phyloP scores from a whole-genome alignment of 2,113 vertebrate genomes.

The cat (Felis catus) region DNA sequence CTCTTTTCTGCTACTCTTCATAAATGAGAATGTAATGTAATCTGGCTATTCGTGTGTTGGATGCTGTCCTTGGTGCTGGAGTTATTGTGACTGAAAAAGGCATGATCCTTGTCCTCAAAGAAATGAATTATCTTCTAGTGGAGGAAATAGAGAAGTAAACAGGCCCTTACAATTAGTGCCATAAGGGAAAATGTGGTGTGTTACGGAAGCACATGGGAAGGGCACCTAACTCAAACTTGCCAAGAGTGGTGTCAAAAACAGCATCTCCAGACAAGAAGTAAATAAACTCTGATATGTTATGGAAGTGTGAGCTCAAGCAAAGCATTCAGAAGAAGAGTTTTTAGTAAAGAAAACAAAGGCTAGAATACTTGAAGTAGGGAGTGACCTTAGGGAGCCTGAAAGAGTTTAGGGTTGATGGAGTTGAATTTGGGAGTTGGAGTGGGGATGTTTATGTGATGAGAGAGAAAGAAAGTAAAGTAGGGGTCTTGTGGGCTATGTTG shows the following conservation, averaged over 20 bases:
- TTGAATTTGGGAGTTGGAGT: neutral
- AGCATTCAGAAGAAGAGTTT: neutral
- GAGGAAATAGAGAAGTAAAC: neutral
- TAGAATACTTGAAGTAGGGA: neutral
- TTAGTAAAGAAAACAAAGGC: neutral
- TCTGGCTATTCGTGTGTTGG: neutral
- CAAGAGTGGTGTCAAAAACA: neutral
- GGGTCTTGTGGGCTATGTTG: neutral
- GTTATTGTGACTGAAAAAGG: neutral
- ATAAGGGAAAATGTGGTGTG: neutral
- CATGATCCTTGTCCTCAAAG: neutral
- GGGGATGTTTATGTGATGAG: neutral
- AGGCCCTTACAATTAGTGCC: neutral
- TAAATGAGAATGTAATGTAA: neutral
- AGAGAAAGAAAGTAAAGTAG: neutral
- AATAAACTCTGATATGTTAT: neutral
- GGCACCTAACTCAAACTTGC: neutral
- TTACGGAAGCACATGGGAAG: neutral
- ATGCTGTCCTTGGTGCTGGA: conserved; percentile 44
- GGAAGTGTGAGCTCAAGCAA: neutral
- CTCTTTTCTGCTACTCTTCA: neutral
- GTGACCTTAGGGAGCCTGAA: neutral
- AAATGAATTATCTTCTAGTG: neutral
- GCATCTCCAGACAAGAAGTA: neutral
- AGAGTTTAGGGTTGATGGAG: neutral